Conservation (phyloP, 2,888 invertebrate genomes). For the Sipunculus nudus region DNA sequence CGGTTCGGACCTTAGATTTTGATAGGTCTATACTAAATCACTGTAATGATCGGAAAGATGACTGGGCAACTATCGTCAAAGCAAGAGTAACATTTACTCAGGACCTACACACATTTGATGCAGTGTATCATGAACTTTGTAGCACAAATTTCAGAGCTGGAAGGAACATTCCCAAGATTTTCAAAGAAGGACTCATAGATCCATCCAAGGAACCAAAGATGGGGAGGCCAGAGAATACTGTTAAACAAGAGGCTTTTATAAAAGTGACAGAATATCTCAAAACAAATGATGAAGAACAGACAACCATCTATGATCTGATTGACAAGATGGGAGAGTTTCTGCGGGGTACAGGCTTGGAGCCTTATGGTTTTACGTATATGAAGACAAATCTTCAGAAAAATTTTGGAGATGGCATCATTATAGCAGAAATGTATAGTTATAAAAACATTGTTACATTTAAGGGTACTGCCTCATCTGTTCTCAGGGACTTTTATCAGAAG, state of each 20-base stretch:
- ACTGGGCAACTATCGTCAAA: neutral
- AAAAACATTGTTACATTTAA: conserved; percentile 36
- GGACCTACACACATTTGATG: conserved; percentile 11
- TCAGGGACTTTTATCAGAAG: conserved; percentile 23
- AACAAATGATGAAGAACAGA: conserved; percentile 16
- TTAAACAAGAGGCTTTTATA: conserved; percentile 5
- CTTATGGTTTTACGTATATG: conserved; percentile 29
- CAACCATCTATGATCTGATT: conserved; percentile 5
- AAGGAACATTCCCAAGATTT: neutral
- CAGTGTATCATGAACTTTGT: conserved; percentile 12
- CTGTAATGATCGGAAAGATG: conserved; percentile 1
- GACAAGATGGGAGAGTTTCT: neutral
- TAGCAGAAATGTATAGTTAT: conserved; percentile 34
- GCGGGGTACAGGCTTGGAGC: neutral
- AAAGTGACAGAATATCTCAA: conserved; percentile 6
- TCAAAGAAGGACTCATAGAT: neutral
- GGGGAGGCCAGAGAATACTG: neutral
- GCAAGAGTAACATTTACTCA: neutral
- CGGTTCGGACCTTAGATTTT: too few relatives aligned
- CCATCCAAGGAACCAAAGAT: too few relatives aligned
- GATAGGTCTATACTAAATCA: too few relatives aligned
- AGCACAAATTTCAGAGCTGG: conserved; percentile 11
- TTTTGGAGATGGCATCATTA: conserved; percentile 35
- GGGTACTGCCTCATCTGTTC: conserved; percentile 27
- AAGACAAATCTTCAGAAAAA: conserved; percentile 33